A percentile compares a stretch with the other conserved stretches of the same genome.
Evolutionary conservation across 2,113 vertebrate species (phyloP).

Genomic region (Dasyurus viverrinus): DNA sequence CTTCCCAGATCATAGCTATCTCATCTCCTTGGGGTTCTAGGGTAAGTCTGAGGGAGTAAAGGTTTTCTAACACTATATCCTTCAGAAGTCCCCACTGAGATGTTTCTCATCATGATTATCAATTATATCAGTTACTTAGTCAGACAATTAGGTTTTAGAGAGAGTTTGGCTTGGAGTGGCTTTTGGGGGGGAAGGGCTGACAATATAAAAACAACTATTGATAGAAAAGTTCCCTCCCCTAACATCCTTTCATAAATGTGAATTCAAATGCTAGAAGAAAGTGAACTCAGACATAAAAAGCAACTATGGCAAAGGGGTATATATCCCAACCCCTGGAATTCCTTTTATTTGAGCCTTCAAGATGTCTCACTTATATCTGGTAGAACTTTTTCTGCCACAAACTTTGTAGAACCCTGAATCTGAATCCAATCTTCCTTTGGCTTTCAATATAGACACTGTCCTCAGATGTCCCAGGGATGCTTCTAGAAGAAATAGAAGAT

Average conservation of each 20-base stretch:
- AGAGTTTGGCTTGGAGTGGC: neutral
- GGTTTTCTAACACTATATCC: neutral
- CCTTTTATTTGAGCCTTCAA: neutral
- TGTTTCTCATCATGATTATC: neutral
- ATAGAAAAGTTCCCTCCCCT: neutral
- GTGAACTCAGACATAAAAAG: neutral
- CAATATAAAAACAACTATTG: neutral
- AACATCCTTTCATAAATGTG: neutral
- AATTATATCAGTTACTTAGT: neutral
- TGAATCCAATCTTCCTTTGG: neutral
- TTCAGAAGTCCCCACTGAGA: neutral
- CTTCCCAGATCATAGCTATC: neutral
- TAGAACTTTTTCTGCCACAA: neutral
- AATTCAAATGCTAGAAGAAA: neutral
- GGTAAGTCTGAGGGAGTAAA: neutral
- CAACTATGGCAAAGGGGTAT: neutral
- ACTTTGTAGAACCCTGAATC: neutral
- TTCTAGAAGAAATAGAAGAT: neutral
- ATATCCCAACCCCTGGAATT: neutral
- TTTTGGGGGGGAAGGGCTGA: neutral
- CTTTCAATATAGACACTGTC: neutral
- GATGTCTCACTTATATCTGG: neutral
- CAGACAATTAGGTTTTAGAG: neutral
- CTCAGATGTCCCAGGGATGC: neutral
- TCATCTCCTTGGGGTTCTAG: neutral